Evolutionary conservation across 1,140 invertebrate genomes (phyloP), one percentile per base, ranked within the genome.

Genomic region (Drosophila setifemur): DNA sequence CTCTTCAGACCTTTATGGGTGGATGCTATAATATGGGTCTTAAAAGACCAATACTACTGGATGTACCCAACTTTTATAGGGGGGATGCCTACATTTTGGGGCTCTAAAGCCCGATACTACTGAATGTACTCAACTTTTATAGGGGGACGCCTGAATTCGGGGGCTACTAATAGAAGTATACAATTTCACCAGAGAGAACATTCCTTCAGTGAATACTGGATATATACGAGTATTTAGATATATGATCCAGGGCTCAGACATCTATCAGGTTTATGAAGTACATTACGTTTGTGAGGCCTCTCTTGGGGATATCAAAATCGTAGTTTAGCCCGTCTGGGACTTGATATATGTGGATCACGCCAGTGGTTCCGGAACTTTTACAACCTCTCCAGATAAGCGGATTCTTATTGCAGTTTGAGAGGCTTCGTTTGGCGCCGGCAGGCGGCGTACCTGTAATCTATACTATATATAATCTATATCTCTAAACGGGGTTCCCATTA

Each of bases 401-500:
- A 4, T 2, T 29, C 25, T 47, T 11, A 55, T 18, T 31, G 35
- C 21, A 44, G 19, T 33, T 43, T 35, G 12, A 9, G 29, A 45
- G 44, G 44, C 53, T 55, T 33, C 42, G 40, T 18, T 54, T 55
- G 63, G 49, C 23, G 47, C 50, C 49, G 37, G 0, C n/a, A 23
- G 9, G 29, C 23, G 16, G 16, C 9, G 25, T 18, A 16, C 16
- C 42, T 55, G 47, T 78, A 68, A 54, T 77, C 74, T 76, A 75
- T 76, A 76, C 66, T 76, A 76, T 77, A 72, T 77, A 50, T 70
- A 71, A 71, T 71, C 66, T 71, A 70, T 70, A 70, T 70, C 53
- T 45, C 29, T 73, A 19, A 37, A 61, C 28, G 25, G 28, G 39
- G 16, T 18, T 50, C 39, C 5, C 40, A 74, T 71, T 45, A 47